Percentiles rank a stretch among this genome's conserved stretches.
Conservation (phyloP, 2,888 invertebrate species). For the Diarsia brunnea region DNA sequence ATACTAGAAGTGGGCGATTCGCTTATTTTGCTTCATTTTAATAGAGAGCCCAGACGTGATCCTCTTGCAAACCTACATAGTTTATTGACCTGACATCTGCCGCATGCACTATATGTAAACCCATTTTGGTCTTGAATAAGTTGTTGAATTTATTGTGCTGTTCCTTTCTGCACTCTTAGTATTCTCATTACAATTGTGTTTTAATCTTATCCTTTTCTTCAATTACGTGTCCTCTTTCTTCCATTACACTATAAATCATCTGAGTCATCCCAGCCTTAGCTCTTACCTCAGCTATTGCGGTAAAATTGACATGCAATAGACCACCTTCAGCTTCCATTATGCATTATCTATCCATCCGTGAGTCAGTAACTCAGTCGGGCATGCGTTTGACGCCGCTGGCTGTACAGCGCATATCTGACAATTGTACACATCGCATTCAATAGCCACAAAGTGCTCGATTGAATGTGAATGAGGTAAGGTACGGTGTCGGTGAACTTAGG, state of each 20-base stretch:
- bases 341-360: conserved; percentile 39
- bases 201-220: conserved; percentile 1
- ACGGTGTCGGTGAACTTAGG: conserved; percentile 71
- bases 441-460: conserved; percentile 60
- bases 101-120: conserved; percentile 32
- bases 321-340: conserved; percentile 26
- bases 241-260: not conserved
- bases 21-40: conserved; percentile 60
- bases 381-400: conserved; percentile 49
- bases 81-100: conserved; percentile 60
- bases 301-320: conserved; percentile 25
- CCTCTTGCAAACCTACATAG: conserved; percentile 57
- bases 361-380: conserved; percentile 40
- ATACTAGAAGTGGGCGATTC: conserved; percentile 60
- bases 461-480: conserved; percentile 71
- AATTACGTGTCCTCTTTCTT: not conserved
- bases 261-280: not conserved
- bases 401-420: conserved; percentile 52
- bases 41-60: conserved; percentile 51
- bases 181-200: conserved; percentile 5
- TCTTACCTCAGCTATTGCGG: conserved; percentile 1
- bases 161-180: conserved; percentile 11
- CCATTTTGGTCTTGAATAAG: conserved; percentile 36
- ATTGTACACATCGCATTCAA: conserved; percentile 56
- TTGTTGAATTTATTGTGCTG: conserved; percentile 37